Base-by-base conservation (phyloP, 1,140 invertebrate genomes). In the Steinernema khuongi region DNA sequence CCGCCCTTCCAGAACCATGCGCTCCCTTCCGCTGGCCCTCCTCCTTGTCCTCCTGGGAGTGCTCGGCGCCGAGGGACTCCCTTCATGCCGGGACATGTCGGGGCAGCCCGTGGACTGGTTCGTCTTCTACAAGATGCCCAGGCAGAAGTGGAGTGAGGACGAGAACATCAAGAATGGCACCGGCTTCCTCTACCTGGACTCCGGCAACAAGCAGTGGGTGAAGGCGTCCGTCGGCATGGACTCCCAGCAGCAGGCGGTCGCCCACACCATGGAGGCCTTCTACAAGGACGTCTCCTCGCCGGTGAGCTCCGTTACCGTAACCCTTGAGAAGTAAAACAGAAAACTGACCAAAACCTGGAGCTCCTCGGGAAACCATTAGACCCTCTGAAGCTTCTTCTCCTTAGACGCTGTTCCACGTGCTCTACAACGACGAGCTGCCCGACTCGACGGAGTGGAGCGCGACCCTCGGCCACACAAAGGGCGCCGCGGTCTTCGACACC, bases 371-470 rank as follows among this genome's bases (percentile, higher is more conserved):
- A n/a, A n/a, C n/a, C n/a, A n/a, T n/a, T n/a, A n/a, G n/a, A n/a
- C n/a, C n/a, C n/a, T n/a, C n/a, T n/a, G n/a, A n/a, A 73, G 31
- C 26, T 14, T 32, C 29, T 14, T 28, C 66, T 18, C 43, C 72
- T 43, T 29, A 77, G 73, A 71, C 36, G 22, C 69, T 74, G 30
- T 71, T 68, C n/a, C 66, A 66, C 71, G 72, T 76, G 18, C 31
- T 77, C 18, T 77, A 77, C 44, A 77, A 77, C 44, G 73, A 77
- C 17, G 76, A 77, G 67, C 69, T 76, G 32, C 76, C 76, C 0
- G 71, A 77, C 26, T 72, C 69, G 18, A 77, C 76, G 1, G 68
- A 72, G 26, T 74, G 73, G 73, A 77, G 76, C 70, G 50, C 60
- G 4, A 67, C 33, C 36, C 71, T 66, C 19, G 76, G 76, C 14